Evolutionary conservation across 2,797 vertebrate species (phyloP).

Genomic region (Thripadectes ignobilis): DNA sequence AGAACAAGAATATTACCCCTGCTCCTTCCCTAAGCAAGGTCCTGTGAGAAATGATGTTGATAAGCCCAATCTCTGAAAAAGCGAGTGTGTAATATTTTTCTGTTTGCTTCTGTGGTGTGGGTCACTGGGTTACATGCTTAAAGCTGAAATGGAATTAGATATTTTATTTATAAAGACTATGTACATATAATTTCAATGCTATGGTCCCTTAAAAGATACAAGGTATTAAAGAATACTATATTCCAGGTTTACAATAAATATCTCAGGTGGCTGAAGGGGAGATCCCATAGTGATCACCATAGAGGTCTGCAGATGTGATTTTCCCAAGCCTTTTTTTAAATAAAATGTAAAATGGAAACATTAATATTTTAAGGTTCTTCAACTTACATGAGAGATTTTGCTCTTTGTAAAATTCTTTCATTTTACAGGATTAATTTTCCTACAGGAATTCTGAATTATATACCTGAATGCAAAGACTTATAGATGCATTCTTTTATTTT

Average conservation of each 20-base stretch:
- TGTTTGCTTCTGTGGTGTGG: background rate
- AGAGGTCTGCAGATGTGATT: background rate
- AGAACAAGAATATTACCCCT: constrained; percentile 36
- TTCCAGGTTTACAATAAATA: background rate
- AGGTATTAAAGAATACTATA: background rate
- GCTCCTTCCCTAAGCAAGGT: background rate
- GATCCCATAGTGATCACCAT: background rate
- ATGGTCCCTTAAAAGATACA: background rate
- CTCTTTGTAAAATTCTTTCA: background rate
- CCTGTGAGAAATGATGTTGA: constrained; percentile 8
- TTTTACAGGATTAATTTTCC: background rate
- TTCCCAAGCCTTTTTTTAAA: background rate
- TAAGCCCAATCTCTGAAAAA: background rate
- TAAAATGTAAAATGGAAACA: background rate
- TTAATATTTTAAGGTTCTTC: background rate
- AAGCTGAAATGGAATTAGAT: background rate
- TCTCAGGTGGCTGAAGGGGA: background rate
- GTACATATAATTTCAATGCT: background rate
- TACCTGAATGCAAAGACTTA: background rate
- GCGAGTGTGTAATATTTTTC: background rate
- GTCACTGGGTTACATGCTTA: background rate
- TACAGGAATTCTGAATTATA: background rate
- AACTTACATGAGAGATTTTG: background rate
- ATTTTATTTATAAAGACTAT: background rate
- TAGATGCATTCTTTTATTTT: background rate